These are phyloP conservation scores for Enhydra lutris DNA, from an alignment of 2,113 vertebrate species.

Conservation along the genomic window DNA sequence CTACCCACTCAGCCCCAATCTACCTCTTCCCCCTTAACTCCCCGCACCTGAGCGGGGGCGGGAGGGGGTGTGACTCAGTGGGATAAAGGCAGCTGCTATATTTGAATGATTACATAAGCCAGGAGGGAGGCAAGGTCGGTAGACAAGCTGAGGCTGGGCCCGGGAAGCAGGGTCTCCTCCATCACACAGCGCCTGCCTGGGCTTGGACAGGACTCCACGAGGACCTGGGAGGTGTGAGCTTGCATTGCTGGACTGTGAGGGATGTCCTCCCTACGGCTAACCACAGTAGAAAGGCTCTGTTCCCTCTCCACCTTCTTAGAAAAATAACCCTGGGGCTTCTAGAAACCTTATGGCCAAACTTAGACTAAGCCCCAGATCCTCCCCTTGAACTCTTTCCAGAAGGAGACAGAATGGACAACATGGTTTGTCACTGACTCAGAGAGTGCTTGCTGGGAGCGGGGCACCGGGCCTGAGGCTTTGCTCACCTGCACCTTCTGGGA, in stretches of 20 bases:
- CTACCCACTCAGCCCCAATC: slow-evolving; percentile 35
- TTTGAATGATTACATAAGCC: slow-evolving; percentile 74
- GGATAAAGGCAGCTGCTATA: slow-evolving; percentile 70
- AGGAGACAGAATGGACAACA: neutral
- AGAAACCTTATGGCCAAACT: neutral
- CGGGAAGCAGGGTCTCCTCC: neutral
- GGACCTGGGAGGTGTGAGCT: neutral
- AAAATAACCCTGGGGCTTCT: slow-evolving; percentile 14
- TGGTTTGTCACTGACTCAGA: neutral
- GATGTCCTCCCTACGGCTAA: neutral
- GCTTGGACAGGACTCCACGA: neutral
- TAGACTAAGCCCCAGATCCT: neutral
- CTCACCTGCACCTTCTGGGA: neutral
- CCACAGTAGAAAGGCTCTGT: neutral
- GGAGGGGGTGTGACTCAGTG: slow-evolving; percentile 55
- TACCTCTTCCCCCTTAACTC: slow-evolving; percentile 11
- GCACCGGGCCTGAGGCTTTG: neutral
- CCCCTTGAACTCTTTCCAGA: neutral
- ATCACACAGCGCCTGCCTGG: neutral
- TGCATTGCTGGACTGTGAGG: neutral
- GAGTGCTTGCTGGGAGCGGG: neutral
- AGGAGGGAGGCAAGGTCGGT: slow-evolving; percentile 22
- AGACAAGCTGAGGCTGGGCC: neutral
- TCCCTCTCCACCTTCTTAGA: neutral
- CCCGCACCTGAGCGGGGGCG: slow-evolving; percentile 32